These are phyloP conservation scores for Mesorhabditis spiculigera DNA, from an alignment of 2,888 invertebrate species.

Conservation along the genomic window DNA sequence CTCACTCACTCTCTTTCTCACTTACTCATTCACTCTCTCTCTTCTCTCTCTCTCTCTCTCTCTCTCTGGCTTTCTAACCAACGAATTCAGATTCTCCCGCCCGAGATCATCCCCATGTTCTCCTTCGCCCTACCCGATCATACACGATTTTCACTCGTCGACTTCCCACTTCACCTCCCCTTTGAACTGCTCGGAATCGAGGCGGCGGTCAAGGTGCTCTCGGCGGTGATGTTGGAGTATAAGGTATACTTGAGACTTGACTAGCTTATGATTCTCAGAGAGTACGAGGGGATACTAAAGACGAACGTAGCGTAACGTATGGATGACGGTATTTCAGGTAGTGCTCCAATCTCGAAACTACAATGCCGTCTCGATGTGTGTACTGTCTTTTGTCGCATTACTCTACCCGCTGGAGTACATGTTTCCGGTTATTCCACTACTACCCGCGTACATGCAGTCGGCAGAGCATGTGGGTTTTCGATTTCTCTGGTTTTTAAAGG, in stretches of 20 bases:
- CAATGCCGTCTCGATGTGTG: slow-evolving; percentile 98
- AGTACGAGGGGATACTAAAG: too few species aligned
- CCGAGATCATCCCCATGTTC: slow-evolving; percentile 69
- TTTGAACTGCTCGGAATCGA: slow-evolving; percentile 95
- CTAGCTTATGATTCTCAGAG: too few species aligned
- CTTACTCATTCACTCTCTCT: too few species aligned
- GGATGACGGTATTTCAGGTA: slow-evolving; percentile 65
- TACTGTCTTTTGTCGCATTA: slow-evolving; percentile 98
- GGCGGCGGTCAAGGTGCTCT: slow-evolving; percentile 90
- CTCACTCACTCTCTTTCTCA: too few species aligned
- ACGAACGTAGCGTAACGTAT: not conserved
- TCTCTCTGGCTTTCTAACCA: not conserved
- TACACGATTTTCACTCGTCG: slow-evolving; percentile 90
- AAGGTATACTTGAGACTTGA: slow-evolving; percentile 70
- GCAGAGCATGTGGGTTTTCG: slow-evolving; percentile 77
- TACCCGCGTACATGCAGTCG: slow-evolving; percentile 96
- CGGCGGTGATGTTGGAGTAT: slow-evolving; percentile 90
- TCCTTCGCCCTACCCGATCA: slow-evolving; percentile 94
- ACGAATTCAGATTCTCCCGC: slow-evolving; percentile 77
- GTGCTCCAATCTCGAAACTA: slow-evolving; percentile 96
- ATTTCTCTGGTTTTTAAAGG: too few species aligned
- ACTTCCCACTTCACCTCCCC: slow-evolving; percentile 95
- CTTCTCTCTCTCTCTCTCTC: too few species aligned
- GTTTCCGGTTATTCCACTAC: slow-evolving; percentile 97
- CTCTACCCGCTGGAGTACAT: slow-evolving; percentile 98